Conservation (phyloP, 2,113 vertebrate species). For the Murina feae region DNA sequence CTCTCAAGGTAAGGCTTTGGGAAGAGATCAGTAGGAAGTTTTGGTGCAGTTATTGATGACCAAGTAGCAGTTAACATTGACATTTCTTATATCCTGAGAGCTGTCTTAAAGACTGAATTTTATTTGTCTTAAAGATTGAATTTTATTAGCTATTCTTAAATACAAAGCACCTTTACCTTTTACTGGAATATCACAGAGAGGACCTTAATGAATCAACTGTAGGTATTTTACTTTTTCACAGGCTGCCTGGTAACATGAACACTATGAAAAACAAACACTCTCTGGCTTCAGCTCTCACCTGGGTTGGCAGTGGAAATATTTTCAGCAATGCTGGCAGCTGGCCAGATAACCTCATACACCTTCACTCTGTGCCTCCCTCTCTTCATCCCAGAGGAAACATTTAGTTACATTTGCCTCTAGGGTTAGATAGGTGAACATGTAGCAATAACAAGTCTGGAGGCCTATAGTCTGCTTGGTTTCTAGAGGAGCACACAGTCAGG, state of each 20-base stretch:
- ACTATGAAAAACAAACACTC: not conserved
- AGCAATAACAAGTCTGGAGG: not conserved
- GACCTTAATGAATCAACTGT: not conserved
- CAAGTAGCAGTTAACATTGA: not conserved
- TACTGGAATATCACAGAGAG: not conserved
- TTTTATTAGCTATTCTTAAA: conserved; percentile 41
- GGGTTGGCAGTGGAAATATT: not conserved
- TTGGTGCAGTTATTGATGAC: conserved; percentile 4
- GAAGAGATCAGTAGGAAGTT: conserved; percentile 12
- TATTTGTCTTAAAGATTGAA: not conserved
- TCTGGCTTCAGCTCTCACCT: not conserved
- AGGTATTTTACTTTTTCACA: not conserved
- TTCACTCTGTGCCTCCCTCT: not conserved
- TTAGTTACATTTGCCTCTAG: not conserved
- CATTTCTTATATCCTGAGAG: not conserved
- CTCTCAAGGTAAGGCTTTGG: conserved; percentile 13
- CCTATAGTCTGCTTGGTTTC: not conserved
- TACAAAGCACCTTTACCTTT: not conserved
- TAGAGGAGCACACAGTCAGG: no score
- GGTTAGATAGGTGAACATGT: not conserved
- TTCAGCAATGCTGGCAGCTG: not conserved
- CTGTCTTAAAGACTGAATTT: conserved; percentile 14
- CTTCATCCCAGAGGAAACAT: not conserved
- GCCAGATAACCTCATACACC: not conserved
- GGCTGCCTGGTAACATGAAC: not conserved